A percentile compares a stretch with the other conserved stretches of the same genome.
These are phyloP conservation scores for Papilio protenor DNA, from an alignment of 2,888 invertebrate genomes.

Conservation along the genomic window DNA sequence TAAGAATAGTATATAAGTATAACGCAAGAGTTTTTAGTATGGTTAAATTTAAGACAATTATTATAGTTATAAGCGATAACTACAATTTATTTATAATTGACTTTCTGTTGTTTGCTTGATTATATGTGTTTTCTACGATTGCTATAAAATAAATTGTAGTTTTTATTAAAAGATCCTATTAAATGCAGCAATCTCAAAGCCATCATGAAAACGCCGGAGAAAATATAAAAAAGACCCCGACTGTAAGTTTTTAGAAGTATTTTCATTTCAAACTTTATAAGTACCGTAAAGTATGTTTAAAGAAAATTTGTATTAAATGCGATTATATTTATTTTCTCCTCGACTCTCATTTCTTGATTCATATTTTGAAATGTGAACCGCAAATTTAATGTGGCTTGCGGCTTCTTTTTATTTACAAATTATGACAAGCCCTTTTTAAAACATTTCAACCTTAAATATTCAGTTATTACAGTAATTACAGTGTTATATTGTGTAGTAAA, in stretches of 20 bases:
- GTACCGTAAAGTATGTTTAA: constrained; percentile 23
- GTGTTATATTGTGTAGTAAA: no score
- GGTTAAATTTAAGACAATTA: no score
- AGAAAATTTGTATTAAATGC: constrained; percentile 21
- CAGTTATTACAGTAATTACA: no score
- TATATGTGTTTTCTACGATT: neutral
- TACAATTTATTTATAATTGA: neutral
- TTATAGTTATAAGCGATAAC: no score
- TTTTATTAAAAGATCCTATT: neutral
- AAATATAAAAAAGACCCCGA: constrained; percentile 10
- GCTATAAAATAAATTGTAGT: neutral
- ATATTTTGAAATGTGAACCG: neutral
- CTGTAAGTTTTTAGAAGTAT: constrained; percentile 22
- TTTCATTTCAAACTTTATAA: constrained; percentile 24
- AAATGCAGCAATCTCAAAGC: constrained; percentile 17
- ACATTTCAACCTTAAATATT: neutral
- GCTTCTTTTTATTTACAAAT: neutral
- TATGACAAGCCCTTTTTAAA: neutral
- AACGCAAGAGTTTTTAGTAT: no score
- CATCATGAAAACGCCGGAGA: constrained; percentile 6
- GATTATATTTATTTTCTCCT: constrained; percentile 17
- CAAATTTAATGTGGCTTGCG: neutral
- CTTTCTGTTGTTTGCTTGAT: neutral
- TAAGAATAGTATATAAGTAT: no score
- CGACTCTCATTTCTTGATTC: neutral